Evolutionary conservation across 2,113 vertebrate genomes (phyloP), one percentile per base, ranked within the genome.

Genomic region (Lycaon pictus): DNA sequence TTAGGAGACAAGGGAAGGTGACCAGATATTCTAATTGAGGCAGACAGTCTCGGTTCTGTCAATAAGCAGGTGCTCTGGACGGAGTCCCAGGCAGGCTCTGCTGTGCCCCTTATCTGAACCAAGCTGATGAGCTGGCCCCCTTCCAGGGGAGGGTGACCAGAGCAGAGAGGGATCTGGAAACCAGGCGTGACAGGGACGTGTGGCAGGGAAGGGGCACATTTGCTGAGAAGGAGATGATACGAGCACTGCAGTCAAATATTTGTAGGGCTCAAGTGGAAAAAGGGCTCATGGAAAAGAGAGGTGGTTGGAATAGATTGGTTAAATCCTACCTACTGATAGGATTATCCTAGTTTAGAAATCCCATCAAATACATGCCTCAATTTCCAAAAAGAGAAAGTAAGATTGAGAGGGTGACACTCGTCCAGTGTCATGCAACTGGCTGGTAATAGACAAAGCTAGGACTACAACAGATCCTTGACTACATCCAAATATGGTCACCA

Each of bases 21-120:
- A 95, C 94, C 95, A 97, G 97, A 97, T 96, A 96, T 96, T 96
- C 96, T 93, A 97, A 96, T 96, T 82, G 84, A 95, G 85, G 62
- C 98, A 94, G 94, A 65, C 92, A 53, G 84, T 35, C 87, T 88
- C 55, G 90, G 96, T 95, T 97, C 97, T 96, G 98, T 94, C 81
- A 48, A 58, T 62, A 88, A 97, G 96, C 97, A 97, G 96, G 95
- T 97, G 95, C 88, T 87, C 95, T 97, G 98, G 97, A 96, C 65
- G 74, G 90, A 93, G 94, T 86, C 98, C 96, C 96, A 96, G 96
- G 88, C 98, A 74, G 86, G n/a, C 97, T 95, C 90, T 93, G 69
- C 92, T 67, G 22, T 72, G 97, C 83, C 97, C 98, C 94, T 98
- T 98, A 97, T 98, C 98, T 97, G 97, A 95, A 90, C 97, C 0